These are phyloP conservation scores for Varroa destructor DNA, from an alignment of 1,140 invertebrate genomes.

Conservation along the genomic window DNA sequence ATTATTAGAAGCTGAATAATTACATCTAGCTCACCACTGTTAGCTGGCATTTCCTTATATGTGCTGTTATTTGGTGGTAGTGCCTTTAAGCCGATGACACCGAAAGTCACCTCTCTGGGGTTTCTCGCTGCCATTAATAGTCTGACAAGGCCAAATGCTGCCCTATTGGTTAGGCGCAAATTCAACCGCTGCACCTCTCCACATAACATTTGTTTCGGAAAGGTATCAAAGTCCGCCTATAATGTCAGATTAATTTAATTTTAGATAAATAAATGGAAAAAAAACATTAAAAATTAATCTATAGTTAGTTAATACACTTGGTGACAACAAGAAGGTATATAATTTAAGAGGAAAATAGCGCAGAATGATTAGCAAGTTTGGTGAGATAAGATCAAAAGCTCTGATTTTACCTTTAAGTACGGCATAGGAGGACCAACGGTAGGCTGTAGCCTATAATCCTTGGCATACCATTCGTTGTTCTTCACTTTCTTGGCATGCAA, in stretches of 20 bases:
- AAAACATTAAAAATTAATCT: too few species aligned
- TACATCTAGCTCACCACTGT: conserved; percentile 27
- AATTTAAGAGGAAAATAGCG: conserved; percentile 6
- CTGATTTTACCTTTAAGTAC: conserved; percentile 39
- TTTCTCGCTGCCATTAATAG: conserved; percentile 53
- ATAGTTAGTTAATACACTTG: not conserved
- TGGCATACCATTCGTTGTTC: conserved; percentile 38
- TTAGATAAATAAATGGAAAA: not conserved
- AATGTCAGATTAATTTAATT: conserved; percentile 36
- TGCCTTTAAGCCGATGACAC: conserved; percentile 36
- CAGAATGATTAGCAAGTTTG: conserved; percentile 17
- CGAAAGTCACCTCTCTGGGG: conserved; percentile 53
- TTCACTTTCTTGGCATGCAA: conserved; percentile 19
- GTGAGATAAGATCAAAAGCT: conserved; percentile 15
- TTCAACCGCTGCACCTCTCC: conserved; percentile 56
- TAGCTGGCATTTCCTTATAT: conserved; percentile 31
- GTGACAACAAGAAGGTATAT: conserved; percentile 24
- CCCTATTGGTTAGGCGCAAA: conserved; percentile 55
- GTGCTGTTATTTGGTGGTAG: conserved; percentile 37
- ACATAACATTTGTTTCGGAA: conserved; percentile 53
- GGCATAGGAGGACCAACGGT: conserved; percentile 42
- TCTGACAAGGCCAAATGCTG: conserved; percentile 51
- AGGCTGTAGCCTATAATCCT: conserved; percentile 42
- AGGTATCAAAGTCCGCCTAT: conserved; percentile 55
- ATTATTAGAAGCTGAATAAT: conserved; percentile 2